Percentiles rank a stretch among this genome's conserved stretches.
Conservation (phyloP, 2,113 vertebrate genomes). For the Damaliscus lunatus region DNA sequence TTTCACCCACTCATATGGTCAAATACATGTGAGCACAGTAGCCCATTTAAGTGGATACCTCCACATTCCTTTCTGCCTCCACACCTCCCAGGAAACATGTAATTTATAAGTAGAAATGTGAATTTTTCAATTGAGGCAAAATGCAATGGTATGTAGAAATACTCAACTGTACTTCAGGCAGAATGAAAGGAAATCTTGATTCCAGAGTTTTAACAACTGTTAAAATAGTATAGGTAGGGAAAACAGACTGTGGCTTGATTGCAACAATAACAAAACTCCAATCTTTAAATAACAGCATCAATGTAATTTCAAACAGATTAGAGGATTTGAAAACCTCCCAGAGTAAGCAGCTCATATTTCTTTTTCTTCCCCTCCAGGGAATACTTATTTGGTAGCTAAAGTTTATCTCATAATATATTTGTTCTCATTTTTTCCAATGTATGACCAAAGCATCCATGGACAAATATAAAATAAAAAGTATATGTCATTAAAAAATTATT, state of each 20-base stretch:
- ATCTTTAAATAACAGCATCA: constrained; percentile 79
- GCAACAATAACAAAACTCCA: constrained; percentile 78
- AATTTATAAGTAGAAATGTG: constrained; percentile 78
- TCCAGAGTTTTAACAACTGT: constrained; percentile 76
- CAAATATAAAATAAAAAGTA: constrained; percentile 68
- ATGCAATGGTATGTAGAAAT: constrained; percentile 78
- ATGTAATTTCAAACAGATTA: constrained; percentile 83
- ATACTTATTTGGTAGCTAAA: constrained; percentile 77
- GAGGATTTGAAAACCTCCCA: constrained; percentile 76
- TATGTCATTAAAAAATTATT: constrained; percentile 65
- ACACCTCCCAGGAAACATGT: constrained; percentile 69
- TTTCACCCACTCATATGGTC: constrained; percentile 38
- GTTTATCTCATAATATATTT: constrained; percentile 78
- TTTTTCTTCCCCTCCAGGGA: constrained; percentile 74
- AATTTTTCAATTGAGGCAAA: constrained; percentile 79
- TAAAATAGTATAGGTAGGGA: constrained; percentile 70
- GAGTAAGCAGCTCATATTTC: constrained; percentile 75
- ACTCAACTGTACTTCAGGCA: constrained; percentile 74
- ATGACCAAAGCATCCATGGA: constrained; percentile 55
- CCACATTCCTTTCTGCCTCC: constrained; percentile 64
- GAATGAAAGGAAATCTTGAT: constrained; percentile 74
- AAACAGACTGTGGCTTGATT: constrained; percentile 64
- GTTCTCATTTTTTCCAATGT: constrained; percentile 70
- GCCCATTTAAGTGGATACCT: background rate
- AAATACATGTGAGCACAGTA: constrained; percentile 61